Conservation (phyloP, 1,140 invertebrate species). For the Calliphora vicina region DNA sequence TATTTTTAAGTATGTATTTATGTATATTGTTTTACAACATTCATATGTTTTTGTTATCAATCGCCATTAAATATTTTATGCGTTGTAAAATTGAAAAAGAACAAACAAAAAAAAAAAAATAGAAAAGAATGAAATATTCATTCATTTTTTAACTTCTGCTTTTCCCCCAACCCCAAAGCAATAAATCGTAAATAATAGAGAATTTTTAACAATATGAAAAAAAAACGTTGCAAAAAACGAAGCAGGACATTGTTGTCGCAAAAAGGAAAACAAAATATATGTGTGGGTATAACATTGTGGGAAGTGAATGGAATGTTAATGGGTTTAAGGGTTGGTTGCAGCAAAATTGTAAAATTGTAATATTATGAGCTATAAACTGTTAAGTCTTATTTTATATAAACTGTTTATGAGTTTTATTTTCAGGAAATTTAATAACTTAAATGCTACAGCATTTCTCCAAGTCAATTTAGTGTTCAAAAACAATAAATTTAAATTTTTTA, state of each 20-base stretch:
- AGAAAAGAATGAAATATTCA: background rate
- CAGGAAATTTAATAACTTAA: no score
- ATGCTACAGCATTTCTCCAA: no score
- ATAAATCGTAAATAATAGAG: background rate
- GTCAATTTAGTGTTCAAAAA: no score
- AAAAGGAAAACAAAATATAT: background rate
- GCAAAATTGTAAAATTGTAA: no score
- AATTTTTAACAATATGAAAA: background rate
- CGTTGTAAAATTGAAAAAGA: background rate
- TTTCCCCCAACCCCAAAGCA: background rate
- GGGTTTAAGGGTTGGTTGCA: no score
- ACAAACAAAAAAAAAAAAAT: no score
- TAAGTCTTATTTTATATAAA: no score
- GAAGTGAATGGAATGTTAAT: background rate
- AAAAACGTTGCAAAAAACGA: background rate
- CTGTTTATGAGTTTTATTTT: no score
- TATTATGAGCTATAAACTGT: no score
- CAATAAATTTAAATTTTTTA: no score
- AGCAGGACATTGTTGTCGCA: background rate
- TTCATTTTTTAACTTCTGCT: background rate
- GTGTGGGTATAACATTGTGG: background rate
- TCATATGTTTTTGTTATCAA: background rate
- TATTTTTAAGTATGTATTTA: no score
- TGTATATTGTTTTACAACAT: no score
- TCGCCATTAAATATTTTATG: background rate